Percentiles rank a stretch among this genome's conserved stretches.
Conservation (phyloP, 2,113 vertebrate species). For the Channa argus region DNA sequence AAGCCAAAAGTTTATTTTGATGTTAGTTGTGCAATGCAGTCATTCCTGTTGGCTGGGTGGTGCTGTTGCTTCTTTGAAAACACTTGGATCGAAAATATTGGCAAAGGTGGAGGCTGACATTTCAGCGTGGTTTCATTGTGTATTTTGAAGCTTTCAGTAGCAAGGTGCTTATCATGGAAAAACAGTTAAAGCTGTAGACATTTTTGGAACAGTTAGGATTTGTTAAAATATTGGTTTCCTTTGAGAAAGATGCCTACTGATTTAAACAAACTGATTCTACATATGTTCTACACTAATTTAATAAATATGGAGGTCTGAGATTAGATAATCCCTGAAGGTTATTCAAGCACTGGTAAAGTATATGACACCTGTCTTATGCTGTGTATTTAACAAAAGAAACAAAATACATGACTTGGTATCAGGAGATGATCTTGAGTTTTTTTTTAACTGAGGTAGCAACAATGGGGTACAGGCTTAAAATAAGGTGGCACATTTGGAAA, state of each 20-base stretch:
- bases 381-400: too few species aligned
- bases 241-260: background rate
- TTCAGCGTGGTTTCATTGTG: conserved; percentile 3
- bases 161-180: background rate
- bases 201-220: background rate
- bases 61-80: conserved; percentile 31
- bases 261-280: background rate
- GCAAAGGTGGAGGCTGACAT: conserved; percentile 9
- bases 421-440: too few species aligned
- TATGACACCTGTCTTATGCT: too few species aligned
- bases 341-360: too few species aligned
- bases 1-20: conserved; percentile 38
- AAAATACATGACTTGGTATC: too few species aligned
- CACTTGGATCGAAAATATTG: conserved; percentile 19
- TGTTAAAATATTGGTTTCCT: background rate
- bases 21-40: conserved; percentile 11
- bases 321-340: too few species aligned
- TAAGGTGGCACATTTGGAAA: too few species aligned
- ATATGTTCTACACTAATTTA: background rate
- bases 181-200: background rate
- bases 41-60: conserved; percentile 14
- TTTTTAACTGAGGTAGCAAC: too few species aligned
- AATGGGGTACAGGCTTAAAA: too few species aligned
- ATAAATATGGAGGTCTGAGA: background rate
- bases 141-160: conserved; percentile 11